phyloP scores from a whole-genome alignment of 2,888 invertebrate genomes.

The Myopa testacea region DNA sequence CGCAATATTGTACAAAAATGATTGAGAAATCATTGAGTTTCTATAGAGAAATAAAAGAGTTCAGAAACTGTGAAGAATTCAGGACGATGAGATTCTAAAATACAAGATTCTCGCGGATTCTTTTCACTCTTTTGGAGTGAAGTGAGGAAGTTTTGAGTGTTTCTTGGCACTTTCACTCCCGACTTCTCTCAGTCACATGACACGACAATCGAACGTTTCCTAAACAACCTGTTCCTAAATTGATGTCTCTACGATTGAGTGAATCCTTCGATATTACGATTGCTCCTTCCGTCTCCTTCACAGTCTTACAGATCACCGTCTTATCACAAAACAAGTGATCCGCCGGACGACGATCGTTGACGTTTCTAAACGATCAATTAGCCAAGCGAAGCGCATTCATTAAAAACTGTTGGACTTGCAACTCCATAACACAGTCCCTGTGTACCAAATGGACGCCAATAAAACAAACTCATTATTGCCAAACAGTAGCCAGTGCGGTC shows the following conservation, averaged over 20 bases:
- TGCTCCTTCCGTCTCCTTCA: background rate
- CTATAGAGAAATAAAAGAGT: no score
- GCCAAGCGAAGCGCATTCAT: conserved; percentile 48
- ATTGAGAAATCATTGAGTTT: no score
- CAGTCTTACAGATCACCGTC: no score
- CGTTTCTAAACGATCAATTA: conserved; percentile 49
- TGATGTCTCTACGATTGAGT: conserved; percentile 25
- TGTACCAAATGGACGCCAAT: conserved; percentile 48
- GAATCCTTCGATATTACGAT: conserved; percentile 20
- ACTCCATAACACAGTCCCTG: background rate
- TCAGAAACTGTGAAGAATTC: no score
- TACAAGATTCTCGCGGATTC: no score
- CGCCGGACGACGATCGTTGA: background rate
- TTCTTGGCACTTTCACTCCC: no score
- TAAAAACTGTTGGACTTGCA: conserved; percentile 11
- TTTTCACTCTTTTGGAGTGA: no score
- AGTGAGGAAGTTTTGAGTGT: no score
- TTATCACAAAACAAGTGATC: conserved; percentile 31
- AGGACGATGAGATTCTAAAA: no score
- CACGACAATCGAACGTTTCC: background rate
- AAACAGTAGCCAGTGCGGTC: conserved; percentile 3
- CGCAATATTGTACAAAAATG: no score
- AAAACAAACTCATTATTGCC: conserved; percentile 52
- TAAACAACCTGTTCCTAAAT: background rate
- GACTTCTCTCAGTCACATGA: background rate